A percentile compares a stretch with the other conserved stretches of the same genome.
Conservation (phyloP, 2,797 vertebrate species). For the Sylvia borin region DNA sequence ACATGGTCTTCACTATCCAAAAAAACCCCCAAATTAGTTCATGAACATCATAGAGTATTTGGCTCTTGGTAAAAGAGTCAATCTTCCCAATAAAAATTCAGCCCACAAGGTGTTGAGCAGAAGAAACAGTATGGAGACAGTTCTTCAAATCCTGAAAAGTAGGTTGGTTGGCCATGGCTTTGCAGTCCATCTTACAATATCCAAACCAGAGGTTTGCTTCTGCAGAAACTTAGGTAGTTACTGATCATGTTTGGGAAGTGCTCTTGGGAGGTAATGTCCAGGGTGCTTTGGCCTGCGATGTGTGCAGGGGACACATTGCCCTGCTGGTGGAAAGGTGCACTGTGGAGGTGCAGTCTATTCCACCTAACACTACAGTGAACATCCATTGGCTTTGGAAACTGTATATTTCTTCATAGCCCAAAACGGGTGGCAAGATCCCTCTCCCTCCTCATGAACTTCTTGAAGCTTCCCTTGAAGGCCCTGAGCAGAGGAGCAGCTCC, state of each 20-base stretch:
- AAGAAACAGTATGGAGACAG: not conserved
- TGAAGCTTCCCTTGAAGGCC: not conserved
- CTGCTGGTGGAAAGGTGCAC: not conserved
- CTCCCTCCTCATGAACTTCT: not conserved
- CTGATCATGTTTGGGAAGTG: not conserved
- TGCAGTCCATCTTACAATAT: not conserved
- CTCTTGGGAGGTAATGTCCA: not conserved
- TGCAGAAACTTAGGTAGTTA: not conserved
- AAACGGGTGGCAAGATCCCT: not conserved
- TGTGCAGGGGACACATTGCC: fast-evolving
- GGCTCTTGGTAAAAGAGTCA: not conserved
- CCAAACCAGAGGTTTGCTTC: not conserved
- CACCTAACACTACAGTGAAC: not conserved
- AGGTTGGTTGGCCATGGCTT: not conserved
- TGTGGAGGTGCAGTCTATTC: not conserved
- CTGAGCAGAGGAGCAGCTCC: not conserved
- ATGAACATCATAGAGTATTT: not conserved
- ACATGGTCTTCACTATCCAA: not conserved
- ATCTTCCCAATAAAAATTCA: not conserved
- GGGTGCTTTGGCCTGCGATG: not conserved
- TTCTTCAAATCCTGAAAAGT: not conserved
- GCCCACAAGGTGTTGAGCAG: not conserved
- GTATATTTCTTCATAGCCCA: not conserved
- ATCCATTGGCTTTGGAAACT: fast-evolving
- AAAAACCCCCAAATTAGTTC: not conserved